Evolutionary conservation across 2,797 vertebrate genomes (phyloP).

Genomic region (Cynopterus sphinx): DNA sequence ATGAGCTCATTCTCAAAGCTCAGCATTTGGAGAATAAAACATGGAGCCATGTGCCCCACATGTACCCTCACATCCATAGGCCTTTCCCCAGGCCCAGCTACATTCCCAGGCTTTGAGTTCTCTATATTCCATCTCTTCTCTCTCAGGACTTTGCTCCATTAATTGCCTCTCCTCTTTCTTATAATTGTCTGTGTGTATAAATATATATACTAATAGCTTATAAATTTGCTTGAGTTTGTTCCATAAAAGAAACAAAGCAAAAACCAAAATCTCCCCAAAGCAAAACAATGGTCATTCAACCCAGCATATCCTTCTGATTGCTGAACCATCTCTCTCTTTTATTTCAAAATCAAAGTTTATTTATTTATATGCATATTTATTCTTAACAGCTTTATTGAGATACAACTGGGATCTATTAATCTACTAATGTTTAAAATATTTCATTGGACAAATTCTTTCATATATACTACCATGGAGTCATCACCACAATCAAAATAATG

Average conservation of each 20-base stretch:
- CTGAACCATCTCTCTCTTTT: constrained; percentile 3
- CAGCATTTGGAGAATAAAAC: not conserved
- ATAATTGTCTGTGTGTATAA: not conserved
- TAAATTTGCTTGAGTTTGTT: not conserved
- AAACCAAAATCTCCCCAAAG: not conserved
- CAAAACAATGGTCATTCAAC: not conserved
- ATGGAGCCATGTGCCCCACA: not conserved
- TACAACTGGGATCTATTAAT: not conserved
- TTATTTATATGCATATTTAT: not conserved
- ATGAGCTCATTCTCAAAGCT: not conserved
- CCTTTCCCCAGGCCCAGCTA: not conserved
- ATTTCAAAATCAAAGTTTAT: not conserved
- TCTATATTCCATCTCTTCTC: not conserved
- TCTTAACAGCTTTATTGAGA: not conserved
- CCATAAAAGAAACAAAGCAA: not conserved
- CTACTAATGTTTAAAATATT: not conserved
- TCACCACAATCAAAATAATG: not conserved
- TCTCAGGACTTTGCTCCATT: not conserved
- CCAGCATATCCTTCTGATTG: not conserved
- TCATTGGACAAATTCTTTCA: not conserved
- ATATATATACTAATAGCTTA: not conserved
- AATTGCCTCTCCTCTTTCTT: not conserved
- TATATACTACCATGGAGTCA: not conserved
- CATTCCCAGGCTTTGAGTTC: not conserved
- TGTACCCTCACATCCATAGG: rapidly evolving